Conservation (phyloP, 2,888 invertebrate genomes). For the Zootermopsis nevadensis region DNA sequence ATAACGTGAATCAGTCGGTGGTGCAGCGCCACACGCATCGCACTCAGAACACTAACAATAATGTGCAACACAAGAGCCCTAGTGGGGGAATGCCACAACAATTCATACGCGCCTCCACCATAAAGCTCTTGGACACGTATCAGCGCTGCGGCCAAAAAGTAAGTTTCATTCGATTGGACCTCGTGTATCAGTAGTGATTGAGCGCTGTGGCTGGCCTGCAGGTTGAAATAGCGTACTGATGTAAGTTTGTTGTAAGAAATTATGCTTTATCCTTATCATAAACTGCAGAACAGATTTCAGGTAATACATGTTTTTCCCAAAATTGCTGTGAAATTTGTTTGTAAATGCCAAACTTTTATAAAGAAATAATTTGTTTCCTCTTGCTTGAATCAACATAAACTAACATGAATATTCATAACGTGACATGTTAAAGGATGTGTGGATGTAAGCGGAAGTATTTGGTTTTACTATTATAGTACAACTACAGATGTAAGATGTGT, state of each 20-base stretch:
- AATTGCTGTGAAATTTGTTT: no score
- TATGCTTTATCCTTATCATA: neutral
- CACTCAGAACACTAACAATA: constrained; percentile 51
- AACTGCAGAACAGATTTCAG: constrained; percentile 7
- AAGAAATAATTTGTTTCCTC: no score
- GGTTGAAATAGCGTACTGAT: constrained; percentile 18
- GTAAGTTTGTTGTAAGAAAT: neutral
- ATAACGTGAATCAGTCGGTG: constrained; percentile 49
- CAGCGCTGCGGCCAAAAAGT: constrained; percentile 76
- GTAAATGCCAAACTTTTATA: neutral
- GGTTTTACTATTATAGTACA: no score
- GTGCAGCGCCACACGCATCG: constrained; percentile 50
- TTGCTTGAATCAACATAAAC: no score
- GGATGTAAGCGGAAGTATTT: no score
- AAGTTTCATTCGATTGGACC: constrained; percentile 52
- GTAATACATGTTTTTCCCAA: neutral
- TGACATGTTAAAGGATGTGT: no score
- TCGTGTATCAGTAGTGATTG: constrained; percentile 29
- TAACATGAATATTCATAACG: no score
- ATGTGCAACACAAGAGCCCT: constrained; percentile 55
- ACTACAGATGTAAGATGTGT: no score
- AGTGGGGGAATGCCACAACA: constrained; percentile 66
- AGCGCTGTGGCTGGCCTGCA: constrained; percentile 10
- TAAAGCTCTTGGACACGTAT: constrained; percentile 75
- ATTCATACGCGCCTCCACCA: constrained; percentile 74